Evolutionary conservation across 2,113 vertebrate species (phyloP).

Genomic region (Nestor notabilis): DNA sequence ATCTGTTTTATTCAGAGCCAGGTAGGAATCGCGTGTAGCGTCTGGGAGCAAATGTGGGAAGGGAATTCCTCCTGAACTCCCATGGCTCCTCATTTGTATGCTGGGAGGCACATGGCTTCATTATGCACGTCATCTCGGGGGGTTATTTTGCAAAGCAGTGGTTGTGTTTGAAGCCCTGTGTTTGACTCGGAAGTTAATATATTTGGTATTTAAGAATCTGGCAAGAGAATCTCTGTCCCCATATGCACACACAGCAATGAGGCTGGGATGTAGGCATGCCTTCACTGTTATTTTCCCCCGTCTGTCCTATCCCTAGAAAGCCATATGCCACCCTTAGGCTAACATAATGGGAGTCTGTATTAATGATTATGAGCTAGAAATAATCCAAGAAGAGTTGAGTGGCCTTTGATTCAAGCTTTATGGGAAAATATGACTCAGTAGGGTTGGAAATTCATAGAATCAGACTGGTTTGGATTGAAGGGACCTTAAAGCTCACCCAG

Average conservation of each 20-base stretch:
- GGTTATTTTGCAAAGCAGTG: not conserved
- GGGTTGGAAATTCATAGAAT: not conserved
- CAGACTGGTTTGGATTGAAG: not conserved
- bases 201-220: constrained; percentile 50
- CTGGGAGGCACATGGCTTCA: not conserved
- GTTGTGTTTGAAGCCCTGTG: not conserved
- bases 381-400: constrained; percentile 13
- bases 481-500: not conserved
- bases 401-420: constrained; percentile 3
- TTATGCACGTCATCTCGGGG: not conserved
- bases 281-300: constrained; percentile 12
- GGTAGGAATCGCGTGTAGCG: not conserved
- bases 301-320: constrained; percentile 52
- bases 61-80: not conserved
- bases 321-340: constrained; percentile 44
- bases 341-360: not conserved
- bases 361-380: constrained; percentile 51
- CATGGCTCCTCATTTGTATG: not conserved
- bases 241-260: not conserved
- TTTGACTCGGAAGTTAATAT: constrained; percentile 15
- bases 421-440: constrained; percentile 11
- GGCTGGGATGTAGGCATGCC: not conserved
- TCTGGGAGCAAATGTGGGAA: not conserved
- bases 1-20: not conserved
- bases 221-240: constrained; percentile 28